Conservation (phyloP, 2,797 vertebrate species). For the Microcaecilia unicolor region DNA sequence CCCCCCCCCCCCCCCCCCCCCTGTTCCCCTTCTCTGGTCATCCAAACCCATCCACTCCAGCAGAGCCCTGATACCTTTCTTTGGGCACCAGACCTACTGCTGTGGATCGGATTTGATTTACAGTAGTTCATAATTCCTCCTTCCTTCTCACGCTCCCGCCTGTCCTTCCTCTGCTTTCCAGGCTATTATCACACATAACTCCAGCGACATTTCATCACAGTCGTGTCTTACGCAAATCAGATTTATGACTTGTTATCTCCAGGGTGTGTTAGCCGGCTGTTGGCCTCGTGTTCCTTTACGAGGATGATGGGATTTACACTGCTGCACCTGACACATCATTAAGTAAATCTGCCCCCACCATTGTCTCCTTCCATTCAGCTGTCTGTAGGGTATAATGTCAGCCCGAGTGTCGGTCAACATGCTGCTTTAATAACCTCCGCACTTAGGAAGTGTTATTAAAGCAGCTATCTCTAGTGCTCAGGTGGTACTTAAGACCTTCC, state of each 20-base stretch:
- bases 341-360: constrained; percentile 18
- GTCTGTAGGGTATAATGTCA: constrained; percentile 5
- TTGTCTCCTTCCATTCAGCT: constrained; percentile 43
- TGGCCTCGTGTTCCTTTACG: not conserved
- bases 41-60: too few relatives aligned
- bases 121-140: accelerated
- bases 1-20: too few relatives aligned
- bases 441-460: not conserved
- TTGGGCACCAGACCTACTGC: accelerated
- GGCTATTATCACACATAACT: not conserved
- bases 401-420: not conserved
- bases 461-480: constrained; percentile 55
- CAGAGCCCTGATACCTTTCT: not conserved
- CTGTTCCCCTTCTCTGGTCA: accelerated
- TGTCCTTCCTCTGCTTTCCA: not conserved
- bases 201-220: not conserved
- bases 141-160: not conserved
- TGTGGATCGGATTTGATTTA: not conserved
- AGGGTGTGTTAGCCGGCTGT: accelerated
- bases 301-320: not conserved
- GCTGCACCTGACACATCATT: constrained; percentile 24
- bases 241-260: not conserved
- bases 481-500: constrained; percentile 1
- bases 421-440: constrained; percentile 23
- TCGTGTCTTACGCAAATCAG: not conserved